phyloP scores from a whole-genome alignment of 1,140 invertebrate genomes.

The Drosophila mayri region DNA sequence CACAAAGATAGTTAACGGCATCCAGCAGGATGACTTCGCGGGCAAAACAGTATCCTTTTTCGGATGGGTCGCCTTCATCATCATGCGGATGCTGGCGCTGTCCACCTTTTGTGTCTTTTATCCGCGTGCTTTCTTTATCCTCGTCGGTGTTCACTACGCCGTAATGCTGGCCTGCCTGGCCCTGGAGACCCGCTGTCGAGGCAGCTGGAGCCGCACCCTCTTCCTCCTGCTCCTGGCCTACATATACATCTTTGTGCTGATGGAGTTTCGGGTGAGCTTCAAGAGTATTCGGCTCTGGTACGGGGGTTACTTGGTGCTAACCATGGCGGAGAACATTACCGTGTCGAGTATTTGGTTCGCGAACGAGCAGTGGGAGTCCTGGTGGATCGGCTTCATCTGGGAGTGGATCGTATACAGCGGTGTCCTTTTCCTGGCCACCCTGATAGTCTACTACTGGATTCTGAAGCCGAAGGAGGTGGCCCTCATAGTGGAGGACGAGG shows the following conservation, averaged over 20 bases:
- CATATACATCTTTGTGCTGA: conserved; percentile 90
- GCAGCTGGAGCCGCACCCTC: conserved; percentile 85
- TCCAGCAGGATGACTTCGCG: conserved; percentile 89
- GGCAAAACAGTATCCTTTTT: conserved; percentile 88
- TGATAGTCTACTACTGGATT: conserved; percentile 86
- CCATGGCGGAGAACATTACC: conserved; percentile 88
- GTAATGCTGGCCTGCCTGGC: conserved; percentile 87
- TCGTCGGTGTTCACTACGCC: conserved; percentile 87
- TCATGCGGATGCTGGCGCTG: conserved; percentile 89
- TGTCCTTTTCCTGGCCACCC: conserved; percentile 85
- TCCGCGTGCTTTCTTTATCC: conserved; percentile 86
- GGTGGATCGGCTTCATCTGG: conserved; percentile 87
- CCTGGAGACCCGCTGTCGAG: conserved; percentile 86
- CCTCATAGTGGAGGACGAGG: conserved; percentile 76
- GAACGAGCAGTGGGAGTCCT: conserved; percentile 86
- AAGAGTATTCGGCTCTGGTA: conserved; percentile 89
- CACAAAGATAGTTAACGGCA: conserved; percentile 85
- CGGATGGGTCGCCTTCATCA: conserved; percentile 90
- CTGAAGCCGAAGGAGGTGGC: conserved; percentile 86
- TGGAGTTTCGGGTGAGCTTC: conserved; percentile 91
- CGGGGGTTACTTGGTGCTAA: conserved; percentile 87
- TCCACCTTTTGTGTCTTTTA: conserved; percentile 90
- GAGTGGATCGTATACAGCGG: conserved; percentile 86
- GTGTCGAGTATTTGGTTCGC: conserved; percentile 89
- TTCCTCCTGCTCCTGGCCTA: conserved; percentile 89